Evolutionary conservation across 2,113 vertebrate genomes (phyloP).

Genomic region (Macquaria ambigua): DNA sequence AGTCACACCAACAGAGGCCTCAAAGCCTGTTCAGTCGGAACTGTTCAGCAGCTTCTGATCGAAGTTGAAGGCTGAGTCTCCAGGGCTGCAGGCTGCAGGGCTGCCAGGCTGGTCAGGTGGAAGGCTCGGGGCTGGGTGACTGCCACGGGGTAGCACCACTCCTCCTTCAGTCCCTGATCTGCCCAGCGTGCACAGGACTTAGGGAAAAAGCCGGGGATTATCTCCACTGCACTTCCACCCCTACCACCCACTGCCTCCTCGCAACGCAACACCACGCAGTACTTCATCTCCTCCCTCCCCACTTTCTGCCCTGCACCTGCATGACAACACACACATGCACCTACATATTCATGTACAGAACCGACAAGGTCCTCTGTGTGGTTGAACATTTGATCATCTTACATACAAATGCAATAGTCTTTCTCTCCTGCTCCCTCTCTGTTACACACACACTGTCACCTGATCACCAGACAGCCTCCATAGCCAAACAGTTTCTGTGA

Average conservation of each 20-base stretch:
- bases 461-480: slow-evolving; percentile 36
- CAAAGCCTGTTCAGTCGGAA: slow-evolving; percentile 43
- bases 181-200: slow-evolving; percentile 87
- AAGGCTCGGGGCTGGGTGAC: slow-evolving; percentile 83
- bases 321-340: slow-evolving; percentile 16
- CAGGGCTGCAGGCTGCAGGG: slow-evolving; percentile 58
- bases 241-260: slow-evolving; percentile 73
- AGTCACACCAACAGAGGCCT: slow-evolving; percentile 30
- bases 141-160: slow-evolving; percentile 88
- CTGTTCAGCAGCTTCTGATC: slow-evolving; percentile 39
- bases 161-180: slow-evolving; percentile 88
- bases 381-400: neutral
- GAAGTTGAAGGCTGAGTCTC: slow-evolving; percentile 62
- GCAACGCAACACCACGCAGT: slow-evolving; percentile 19
- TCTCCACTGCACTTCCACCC: slow-evolving; percentile 81
- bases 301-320: slow-evolving; percentile 37
- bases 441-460: neutral
- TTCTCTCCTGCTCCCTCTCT: neutral
- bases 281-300: slow-evolving; percentile 17
- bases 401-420: neutral
- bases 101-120: slow-evolving; percentile 85
- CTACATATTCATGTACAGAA: neutral
- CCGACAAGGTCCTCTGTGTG: neutral
- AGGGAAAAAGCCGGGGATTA: slow-evolving; percentile 88
- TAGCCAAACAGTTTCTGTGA: slow-evolving; percentile 24